These are phyloP conservation scores for Pogonophryne albipinna DNA, from an alignment of 2,797 vertebrate genomes.

Conservation along the genomic window DNA sequence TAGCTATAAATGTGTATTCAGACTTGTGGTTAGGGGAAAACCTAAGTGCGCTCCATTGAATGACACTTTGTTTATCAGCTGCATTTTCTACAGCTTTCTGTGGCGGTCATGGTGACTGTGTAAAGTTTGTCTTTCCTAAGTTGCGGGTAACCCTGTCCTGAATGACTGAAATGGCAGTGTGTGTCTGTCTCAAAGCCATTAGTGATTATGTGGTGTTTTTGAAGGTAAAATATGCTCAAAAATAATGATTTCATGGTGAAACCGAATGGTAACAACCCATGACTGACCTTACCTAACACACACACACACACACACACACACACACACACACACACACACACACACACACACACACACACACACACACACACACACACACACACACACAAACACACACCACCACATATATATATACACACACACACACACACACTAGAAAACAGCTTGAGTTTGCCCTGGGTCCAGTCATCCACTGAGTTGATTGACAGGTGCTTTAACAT, in stretches of 20 bases:
- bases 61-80: slow-evolving; percentile 68
- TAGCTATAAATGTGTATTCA: slow-evolving; percentile 39
- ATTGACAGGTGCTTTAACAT: slow-evolving; percentile 80
- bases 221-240: slow-evolving; percentile 49
- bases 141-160: slow-evolving; percentile 77
- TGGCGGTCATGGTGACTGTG: slow-evolving; percentile 82
- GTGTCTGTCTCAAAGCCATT: slow-evolving; percentile 34
- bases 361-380: slow-evolving; percentile 33
- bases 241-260: slow-evolving; percentile 59
- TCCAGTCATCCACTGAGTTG: slow-evolving; percentile 67
- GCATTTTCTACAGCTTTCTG: slow-evolving; percentile 71
- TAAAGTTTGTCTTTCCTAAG: slow-evolving; percentile 84
- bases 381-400: slow-evolving; percentile 12
- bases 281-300: slow-evolving; percentile 63
- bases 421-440: slow-evolving; percentile 39
- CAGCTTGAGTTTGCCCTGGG: slow-evolving; percentile 63
- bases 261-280: slow-evolving; percentile 54
- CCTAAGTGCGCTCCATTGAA: slow-evolving; percentile 50
- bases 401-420: background rate
- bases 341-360: slow-evolving; percentile 4
- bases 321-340: slow-evolving; percentile 53
- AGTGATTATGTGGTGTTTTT: slow-evolving; percentile 39
- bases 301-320: slow-evolving; percentile 40
- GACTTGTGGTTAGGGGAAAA: slow-evolving; percentile 59
- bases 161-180: slow-evolving; percentile 60